Percentiles rank a stretch among this genome's conserved stretches.
phyloP scores from a whole-genome alignment of 2,113 vertebrate genomes.

The Rafetus swinhoei region DNA sequence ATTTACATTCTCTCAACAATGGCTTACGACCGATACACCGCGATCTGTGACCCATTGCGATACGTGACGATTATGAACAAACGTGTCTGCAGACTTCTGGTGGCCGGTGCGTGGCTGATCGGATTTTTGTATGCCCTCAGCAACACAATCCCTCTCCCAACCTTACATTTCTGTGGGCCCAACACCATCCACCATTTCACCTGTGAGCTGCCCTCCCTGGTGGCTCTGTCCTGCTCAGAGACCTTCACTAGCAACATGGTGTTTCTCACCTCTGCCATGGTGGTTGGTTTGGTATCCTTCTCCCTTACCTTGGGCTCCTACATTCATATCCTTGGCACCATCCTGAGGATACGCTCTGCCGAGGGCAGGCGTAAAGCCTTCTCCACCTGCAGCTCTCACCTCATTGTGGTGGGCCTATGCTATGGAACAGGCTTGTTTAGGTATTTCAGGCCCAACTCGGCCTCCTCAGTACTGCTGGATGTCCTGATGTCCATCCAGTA shows the following conservation, averaged over 20 bases:
- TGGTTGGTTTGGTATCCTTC: neutral
- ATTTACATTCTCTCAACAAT: conserved; percentile 53
- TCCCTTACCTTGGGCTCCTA: neutral
- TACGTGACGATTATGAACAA: conserved; percentile 47
- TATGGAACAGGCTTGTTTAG: neutral
- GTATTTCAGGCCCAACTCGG: neutral
- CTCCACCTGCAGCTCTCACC: conserved; percentile 12
- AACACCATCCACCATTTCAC: conserved; percentile 10
- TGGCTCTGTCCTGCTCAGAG: neutral
- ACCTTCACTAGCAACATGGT: neutral
- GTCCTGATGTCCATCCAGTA: neutral
- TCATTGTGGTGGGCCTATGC: neutral
- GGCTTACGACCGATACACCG: conserved; percentile 47
- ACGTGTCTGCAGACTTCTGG: neutral
- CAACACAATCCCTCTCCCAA: neutral
- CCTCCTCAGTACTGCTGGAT: neutral
- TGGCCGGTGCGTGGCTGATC: neutral
- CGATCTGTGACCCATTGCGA: conserved; percentile 49
- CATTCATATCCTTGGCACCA: neutral
- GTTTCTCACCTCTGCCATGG: neutral
- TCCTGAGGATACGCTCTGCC: neutral
- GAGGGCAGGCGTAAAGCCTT: neutral
- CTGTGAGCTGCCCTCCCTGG: neutral
- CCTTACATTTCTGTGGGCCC: neutral
- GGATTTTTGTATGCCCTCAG: neutral